Evolutionary conservation across 2,797 vertebrate species (phyloP).

Genomic region (Eremophila alpestris): DNA sequence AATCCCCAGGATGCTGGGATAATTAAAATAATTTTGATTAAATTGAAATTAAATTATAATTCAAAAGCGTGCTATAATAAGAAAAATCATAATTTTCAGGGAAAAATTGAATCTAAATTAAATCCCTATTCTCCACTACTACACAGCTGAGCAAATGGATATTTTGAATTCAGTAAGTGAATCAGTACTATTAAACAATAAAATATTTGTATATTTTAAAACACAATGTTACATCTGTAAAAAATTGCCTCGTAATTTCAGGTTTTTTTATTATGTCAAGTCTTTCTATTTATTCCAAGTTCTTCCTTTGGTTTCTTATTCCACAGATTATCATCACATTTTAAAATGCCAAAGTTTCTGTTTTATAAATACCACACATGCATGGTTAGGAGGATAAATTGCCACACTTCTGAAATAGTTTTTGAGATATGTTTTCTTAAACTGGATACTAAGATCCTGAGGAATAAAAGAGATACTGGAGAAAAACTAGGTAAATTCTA

Average conservation of each 20-base stretch:
- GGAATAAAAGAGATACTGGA: neutral
- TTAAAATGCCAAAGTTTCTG: neutral
- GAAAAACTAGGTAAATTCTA: neutral
- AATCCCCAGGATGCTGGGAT: neutral
- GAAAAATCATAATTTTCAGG: neutral
- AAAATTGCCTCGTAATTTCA: constrained; percentile 28
- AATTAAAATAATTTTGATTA: neutral
- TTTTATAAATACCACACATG: neutral
- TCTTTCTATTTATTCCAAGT: neutral
- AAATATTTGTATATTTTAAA: neutral
- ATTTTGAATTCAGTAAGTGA: constrained; percentile 21
- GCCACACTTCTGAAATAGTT: neutral
- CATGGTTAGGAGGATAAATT: neutral
- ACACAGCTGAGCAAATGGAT: neutral
- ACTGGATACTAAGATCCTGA: neutral
- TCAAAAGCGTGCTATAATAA: neutral
- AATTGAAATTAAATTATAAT: neutral
- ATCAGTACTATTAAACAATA: neutral
- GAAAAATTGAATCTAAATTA: neutral
- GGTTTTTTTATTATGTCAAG: constrained; percentile 7
- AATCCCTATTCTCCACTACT: neutral
- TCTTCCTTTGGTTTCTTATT: neutral
- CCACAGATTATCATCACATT: neutral
- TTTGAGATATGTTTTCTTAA: neutral
- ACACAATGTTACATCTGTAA: neutral